phyloP scores from a whole-genome alignment of 2,113 vertebrate genomes.

The Apistogramma diplotaenia region DNA sequence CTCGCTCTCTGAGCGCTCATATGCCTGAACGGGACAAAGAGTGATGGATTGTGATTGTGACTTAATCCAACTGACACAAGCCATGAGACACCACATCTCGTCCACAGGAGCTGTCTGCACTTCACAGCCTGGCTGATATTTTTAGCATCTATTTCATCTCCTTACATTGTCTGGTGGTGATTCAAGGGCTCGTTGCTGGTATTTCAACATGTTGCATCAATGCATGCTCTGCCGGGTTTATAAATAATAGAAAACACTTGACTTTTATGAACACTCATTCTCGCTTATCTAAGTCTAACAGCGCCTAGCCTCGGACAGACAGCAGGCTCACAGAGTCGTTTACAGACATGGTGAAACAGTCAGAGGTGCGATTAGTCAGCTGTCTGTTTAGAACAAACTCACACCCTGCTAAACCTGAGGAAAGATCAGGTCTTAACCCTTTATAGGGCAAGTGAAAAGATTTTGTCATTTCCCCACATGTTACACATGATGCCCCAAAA shows the following conservation, averaged over 20 bases:
- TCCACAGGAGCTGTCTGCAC: neutral
- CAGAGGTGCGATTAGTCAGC: neutral
- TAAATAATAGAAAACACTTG: conserved; percentile 16
- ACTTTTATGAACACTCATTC: conserved; percentile 1
- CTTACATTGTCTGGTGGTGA: conserved; percentile 18
- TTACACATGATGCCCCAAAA: too few species aligned
- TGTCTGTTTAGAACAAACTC: neutral
- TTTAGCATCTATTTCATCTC: conserved; percentile 39
- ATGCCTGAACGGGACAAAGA: conserved; percentile 78
- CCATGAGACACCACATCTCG: neutral
- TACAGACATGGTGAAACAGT: neutral
- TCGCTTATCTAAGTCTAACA: conserved; percentile 21
- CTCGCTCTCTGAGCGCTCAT: conserved; percentile 90
- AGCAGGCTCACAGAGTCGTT: neutral
- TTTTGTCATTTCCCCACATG: too few species aligned
- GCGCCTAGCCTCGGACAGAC: conserved; percentile 19
- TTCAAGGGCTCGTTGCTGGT: neutral
- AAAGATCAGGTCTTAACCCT: neutral
- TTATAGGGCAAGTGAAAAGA: too few species aligned
- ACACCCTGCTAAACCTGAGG: neutral
- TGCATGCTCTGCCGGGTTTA: neutral
- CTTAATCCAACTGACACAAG: conserved; percentile 12
- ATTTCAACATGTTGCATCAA: conserved; percentile 16
- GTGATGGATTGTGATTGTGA: conserved; percentile 24
- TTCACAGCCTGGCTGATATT: conserved; percentile 9